Percentiles rank a stretch among this genome's conserved stretches.
Evolutionary conservation across 2,113 vertebrate species (phyloP).

Genomic region (Hystrix cristata): DNA sequence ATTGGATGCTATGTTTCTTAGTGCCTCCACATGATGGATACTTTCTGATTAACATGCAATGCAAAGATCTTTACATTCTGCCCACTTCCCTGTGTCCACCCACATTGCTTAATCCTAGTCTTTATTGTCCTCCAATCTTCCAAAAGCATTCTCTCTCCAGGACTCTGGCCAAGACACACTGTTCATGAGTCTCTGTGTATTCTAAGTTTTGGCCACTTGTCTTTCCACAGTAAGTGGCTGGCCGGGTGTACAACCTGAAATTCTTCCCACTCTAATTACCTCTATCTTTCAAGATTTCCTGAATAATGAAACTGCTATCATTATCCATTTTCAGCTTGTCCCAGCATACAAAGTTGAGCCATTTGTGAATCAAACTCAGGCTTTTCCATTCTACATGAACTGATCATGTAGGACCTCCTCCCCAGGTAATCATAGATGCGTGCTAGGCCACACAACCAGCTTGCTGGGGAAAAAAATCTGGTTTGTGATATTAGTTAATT

Average conservation of each 20-base stretch:
- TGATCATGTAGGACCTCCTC: neutral
- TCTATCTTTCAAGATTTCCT: neutral
- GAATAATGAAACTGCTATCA: neutral
- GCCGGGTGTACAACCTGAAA: neutral
- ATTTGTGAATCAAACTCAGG: neutral
- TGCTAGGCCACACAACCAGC: neutral
- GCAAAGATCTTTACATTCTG: neutral
- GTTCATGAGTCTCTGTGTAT: neutral
- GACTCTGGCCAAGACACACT: neutral
- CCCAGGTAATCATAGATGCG: neutral
- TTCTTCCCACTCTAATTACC: neutral
- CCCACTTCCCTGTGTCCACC: neutral
- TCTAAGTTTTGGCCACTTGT: conserved; percentile 14
- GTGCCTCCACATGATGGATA: neutral
- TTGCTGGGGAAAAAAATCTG: neutral
- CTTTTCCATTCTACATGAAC: neutral
- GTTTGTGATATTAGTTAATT: neutral
- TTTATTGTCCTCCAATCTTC: neutral
- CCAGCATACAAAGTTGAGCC: neutral
- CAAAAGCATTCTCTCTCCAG: neutral
- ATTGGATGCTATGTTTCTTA: neutral
- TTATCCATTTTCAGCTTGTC: neutral
- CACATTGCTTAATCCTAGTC: neutral
- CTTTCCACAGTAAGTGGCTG: neutral
- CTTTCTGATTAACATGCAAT: neutral